Evolutionary conservation across 2,113 vertebrate genomes (phyloP).

Genomic region (Drymodes brunneopygia): DNA sequence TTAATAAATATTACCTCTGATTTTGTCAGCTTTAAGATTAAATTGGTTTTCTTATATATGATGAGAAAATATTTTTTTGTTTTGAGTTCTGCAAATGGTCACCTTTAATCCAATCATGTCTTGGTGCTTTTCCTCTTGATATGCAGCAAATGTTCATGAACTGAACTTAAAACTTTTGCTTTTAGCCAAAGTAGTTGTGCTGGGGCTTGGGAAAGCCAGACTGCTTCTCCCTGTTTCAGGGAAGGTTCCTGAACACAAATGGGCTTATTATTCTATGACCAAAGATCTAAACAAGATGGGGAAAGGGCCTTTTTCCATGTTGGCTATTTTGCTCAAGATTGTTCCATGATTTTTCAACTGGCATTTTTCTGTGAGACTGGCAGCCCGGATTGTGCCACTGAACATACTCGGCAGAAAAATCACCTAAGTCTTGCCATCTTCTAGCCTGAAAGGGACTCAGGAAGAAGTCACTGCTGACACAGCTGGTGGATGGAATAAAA

Average conservation of each 20-base stretch:
- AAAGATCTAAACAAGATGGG: neutral
- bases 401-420: neutral
- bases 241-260: neutral
- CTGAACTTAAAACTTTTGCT: neutral
- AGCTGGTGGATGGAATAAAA: neutral
- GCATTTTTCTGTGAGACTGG: neutral
- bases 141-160: neutral
- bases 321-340: neutral
- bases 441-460: neutral
- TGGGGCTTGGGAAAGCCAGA: neutral
- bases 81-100: neutral
- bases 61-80: neutral
- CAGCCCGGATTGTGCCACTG: neutral
- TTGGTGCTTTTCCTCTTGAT: neutral
- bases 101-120: neutral
- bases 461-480: neutral
- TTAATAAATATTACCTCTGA: neutral
- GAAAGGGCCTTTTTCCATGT: neutral
- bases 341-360: neutral
- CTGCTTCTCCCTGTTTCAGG: neutral
- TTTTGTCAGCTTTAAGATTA: neutral
- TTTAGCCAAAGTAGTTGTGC: neutral
- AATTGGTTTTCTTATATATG: neutral
- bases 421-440: neutral
- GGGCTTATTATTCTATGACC: neutral